These are phyloP conservation scores for Herpailurus yagouaroundi DNA, from an alignment of 2,113 vertebrate genomes.

Conservation along the genomic window DNA sequence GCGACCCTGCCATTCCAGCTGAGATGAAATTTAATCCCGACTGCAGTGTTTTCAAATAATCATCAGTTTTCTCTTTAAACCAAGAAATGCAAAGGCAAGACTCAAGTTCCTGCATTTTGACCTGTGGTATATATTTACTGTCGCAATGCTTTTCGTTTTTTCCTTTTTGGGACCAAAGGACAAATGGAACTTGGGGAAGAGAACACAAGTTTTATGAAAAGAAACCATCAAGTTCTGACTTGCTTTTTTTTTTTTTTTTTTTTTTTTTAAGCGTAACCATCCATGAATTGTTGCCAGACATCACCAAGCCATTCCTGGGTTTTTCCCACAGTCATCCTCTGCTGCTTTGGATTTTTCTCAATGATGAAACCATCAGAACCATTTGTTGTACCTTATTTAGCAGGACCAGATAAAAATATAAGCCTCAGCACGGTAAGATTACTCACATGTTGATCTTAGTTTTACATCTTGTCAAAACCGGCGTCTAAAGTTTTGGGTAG, in stretches of 20 bases:
- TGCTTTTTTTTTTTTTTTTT: not conserved
- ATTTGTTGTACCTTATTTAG: conserved; percentile 88
- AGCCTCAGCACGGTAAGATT: conserved; percentile 87
- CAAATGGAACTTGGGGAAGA: not conserved
- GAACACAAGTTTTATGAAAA: not conserved
- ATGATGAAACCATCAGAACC: conserved; percentile 91
- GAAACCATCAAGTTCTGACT: not conserved
- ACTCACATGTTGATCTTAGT: not conserved
- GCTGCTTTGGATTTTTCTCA: conserved; percentile 91
- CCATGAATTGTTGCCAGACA: conserved; percentile 82
- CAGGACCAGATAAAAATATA: conserved; percentile 90
- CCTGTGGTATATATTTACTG: not conserved
- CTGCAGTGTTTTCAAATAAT: not conserved
- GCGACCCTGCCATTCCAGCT: not conserved
- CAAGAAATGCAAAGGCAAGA: not conserved
- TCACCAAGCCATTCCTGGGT: conserved; percentile 78
- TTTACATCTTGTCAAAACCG: not conserved
- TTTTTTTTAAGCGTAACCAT: not conserved
- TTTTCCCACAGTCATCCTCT: conserved; percentile 89
- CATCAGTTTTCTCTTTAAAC: not conserved
- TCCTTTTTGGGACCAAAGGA: not conserved
- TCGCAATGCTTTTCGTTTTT: no score
- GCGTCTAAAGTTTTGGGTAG: not conserved
- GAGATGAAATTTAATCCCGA: not conserved
- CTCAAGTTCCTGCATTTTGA: not conserved